Conservation (phyloP, 1,140 invertebrate species). For the Sminthurinus signatus region DNA sequence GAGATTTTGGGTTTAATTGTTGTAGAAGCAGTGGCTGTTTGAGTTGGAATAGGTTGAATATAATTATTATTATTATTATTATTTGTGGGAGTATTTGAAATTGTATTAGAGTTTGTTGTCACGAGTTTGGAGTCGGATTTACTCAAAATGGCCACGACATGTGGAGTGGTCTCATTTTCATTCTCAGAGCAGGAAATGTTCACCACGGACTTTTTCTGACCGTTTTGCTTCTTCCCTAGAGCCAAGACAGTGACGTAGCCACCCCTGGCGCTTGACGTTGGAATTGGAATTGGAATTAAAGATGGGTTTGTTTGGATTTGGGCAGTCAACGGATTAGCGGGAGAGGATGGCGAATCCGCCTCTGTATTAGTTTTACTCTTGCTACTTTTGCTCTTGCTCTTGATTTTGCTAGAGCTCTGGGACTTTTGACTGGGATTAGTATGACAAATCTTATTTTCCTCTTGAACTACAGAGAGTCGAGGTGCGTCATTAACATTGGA, state of each 20-base stretch:
- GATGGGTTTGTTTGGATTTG: no score
- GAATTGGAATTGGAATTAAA: background rate
- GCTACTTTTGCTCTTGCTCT: no score
- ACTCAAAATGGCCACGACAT: conserved; percentile 14
- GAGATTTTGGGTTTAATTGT: background rate
- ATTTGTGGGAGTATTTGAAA: no score
- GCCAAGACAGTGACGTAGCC: conserved; percentile 38
- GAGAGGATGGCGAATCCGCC: background rate
- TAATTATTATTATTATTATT: no score
- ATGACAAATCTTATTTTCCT: background rate
- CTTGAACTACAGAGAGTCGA: conserved; percentile 8
- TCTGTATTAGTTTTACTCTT: background rate
- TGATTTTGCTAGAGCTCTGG: no score
- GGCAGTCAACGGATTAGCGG: background rate
- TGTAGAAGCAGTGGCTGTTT: no score
- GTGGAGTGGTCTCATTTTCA: background rate
- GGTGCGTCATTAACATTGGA: conserved; percentile 18
- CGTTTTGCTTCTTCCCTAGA: conserved; percentile 20
- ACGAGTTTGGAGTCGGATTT: conserved; percentile 5
- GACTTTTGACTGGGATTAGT: background rate
- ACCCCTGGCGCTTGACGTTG: background rate
- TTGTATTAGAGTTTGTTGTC: conserved; percentile 7
- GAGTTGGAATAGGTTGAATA: no score
- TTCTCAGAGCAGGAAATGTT: conserved; percentile 27
- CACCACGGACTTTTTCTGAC: conserved; percentile 33